Conservation (phyloP, 1,140 invertebrate genomes). For the Glossosoma conforme region DNA sequence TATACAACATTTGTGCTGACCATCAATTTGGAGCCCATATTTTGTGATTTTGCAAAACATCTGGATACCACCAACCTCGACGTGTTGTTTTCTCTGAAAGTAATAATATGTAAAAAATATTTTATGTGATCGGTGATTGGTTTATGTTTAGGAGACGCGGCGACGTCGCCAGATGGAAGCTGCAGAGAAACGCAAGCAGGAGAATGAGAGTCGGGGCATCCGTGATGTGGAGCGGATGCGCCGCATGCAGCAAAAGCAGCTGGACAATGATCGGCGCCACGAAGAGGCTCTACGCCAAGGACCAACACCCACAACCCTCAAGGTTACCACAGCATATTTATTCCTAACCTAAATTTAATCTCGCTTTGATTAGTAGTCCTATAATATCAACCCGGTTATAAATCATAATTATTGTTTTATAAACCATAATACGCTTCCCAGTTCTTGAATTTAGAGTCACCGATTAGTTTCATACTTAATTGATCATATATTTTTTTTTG, state of each 20-base stretch:
- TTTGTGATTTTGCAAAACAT: too few species aligned
- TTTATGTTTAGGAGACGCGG: conserved; percentile 48
- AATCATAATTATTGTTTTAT: not conserved
- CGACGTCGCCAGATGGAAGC: conserved; percentile 55
- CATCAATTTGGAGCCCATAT: too few species aligned
- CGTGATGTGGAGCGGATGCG: conserved; percentile 53
- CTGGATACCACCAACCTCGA: too few species aligned
- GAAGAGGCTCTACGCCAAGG: conserved; percentile 36
- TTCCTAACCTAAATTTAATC: too few species aligned
- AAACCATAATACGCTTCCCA: not conserved
- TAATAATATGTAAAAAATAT: too few species aligned
- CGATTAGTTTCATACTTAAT: not conserved
- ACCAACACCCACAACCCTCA: conserved; percentile 16
- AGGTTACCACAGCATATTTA: conserved; percentile 17
- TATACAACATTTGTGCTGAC: too few species aligned
- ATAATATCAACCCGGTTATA: too few species aligned
- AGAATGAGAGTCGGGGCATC: conserved; percentile 53
- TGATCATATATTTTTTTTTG: not conserved
- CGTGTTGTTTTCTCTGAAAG: too few species aligned
- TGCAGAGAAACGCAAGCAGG: conserved; percentile 50
- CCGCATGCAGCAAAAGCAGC: conserved; percentile 47
- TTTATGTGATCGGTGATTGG: too few species aligned
- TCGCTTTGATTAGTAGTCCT: too few species aligned
- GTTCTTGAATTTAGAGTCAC: not conserved
- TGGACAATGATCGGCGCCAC: conserved; percentile 49